phyloP scores from a whole-genome alignment of 2,113 vertebrate genomes.

The Callocephalon fimbriatum region DNA sequence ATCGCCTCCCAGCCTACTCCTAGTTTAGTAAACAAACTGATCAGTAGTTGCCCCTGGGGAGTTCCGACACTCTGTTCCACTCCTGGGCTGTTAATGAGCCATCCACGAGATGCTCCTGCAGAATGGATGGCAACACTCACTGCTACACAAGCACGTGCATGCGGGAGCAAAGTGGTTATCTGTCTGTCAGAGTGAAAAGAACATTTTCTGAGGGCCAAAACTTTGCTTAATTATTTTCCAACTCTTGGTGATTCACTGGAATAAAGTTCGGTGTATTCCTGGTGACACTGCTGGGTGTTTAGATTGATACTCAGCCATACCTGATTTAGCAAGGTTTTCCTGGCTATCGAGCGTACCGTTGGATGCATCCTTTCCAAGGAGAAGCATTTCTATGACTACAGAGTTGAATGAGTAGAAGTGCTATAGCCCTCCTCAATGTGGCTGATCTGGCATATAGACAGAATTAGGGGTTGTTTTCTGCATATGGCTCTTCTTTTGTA shows the following conservation, averaged over 20 bases:
- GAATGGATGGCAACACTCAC: neutral
- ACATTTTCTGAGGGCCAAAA: neutral
- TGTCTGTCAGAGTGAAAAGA: neutral
- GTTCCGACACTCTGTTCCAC: neutral
- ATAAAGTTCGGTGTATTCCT: neutral
- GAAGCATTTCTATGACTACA: neutral
- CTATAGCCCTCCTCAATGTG: rapidly evolving
- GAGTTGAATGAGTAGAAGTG: neutral
- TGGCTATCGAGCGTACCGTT: rapidly evolving
- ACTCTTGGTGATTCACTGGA: neutral
- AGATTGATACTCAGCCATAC: rapidly evolving
- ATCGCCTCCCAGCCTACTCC: neutral
- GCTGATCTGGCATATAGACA: neutral
- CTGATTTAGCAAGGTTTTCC: neutral
- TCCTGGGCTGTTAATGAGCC: neutral
- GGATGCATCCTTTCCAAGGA: neutral
- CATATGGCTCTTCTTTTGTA: neutral
- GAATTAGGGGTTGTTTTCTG: neutral
- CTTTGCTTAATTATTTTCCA: neutral
- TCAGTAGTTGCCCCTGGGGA: neutral
- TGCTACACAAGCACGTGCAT: neutral
- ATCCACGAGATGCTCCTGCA: neutral
- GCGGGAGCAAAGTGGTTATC: neutral
- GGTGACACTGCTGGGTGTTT: neutral
- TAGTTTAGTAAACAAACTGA: neutral